A percentile compares a stretch with the other conserved stretches of the same genome.
phyloP scores from a whole-genome alignment of 2,888 invertebrate species.

The Seira musarum region DNA sequence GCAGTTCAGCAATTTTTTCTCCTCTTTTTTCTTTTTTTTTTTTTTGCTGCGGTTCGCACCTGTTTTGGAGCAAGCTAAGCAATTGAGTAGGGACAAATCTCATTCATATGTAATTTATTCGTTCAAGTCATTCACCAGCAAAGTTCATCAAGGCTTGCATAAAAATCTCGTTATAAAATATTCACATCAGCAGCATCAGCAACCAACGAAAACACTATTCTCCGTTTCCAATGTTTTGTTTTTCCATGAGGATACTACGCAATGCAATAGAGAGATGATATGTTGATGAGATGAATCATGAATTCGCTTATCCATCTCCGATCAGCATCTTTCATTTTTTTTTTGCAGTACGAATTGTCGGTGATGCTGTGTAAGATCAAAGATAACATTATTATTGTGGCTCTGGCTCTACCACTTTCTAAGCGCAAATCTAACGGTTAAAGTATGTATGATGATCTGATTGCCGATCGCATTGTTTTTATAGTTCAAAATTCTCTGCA shows the following conservation, averaged over 20 bases:
- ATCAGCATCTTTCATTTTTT: neutral
- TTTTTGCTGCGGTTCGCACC: neutral
- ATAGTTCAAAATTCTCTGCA: neutral
- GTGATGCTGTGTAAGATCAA: too few species aligned
- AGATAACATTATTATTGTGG: neutral
- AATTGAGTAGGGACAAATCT: neutral
- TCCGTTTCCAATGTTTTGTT: neutral
- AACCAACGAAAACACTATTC: neutral
- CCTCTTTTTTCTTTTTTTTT: too few species aligned
- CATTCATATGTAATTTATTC: neutral
- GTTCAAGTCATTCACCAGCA: neutral
- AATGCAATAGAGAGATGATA: neutral
- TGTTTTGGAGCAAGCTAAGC: neutral
- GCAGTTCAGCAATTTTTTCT: neutral
- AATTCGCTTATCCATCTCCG: neutral
- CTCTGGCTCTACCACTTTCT: neutral
- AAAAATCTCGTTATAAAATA: neutral
- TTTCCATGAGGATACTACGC: neutral
- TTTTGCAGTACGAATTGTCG: too few species aligned
- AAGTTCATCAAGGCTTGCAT: neutral
- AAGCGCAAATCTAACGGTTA: neutral
- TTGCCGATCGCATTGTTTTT: neutral
- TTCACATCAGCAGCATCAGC: too few species aligned
- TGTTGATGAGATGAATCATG: neutral
- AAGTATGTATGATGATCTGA: neutral